Evolutionary conservation across 2,888 invertebrate genomes (phyloP).

Genomic region (Pharmacophagus antenor): DNA sequence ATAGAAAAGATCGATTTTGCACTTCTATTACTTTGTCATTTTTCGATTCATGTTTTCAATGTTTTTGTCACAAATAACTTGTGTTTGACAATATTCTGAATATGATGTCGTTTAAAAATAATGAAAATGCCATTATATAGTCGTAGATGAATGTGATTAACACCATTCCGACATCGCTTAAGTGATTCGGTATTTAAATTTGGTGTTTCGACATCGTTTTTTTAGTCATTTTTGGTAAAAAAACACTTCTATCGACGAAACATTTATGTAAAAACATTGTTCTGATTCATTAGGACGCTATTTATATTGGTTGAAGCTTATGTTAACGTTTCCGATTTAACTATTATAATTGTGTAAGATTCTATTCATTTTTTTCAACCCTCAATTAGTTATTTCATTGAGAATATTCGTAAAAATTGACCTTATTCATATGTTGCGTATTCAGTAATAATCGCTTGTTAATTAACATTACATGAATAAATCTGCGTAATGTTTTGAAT

Average conservation of each 20-base stretch:
- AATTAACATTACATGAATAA: too few species aligned
- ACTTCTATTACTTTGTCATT: too few species aligned
- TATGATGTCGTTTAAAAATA: background rate
- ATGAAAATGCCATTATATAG: background rate
- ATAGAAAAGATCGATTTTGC: too few species aligned
- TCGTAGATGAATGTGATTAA: background rate
- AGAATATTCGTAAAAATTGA: too few species aligned
- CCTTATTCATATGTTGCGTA: too few species aligned
- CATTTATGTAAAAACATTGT: background rate
- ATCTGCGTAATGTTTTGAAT: too few species aligned
- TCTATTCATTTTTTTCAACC: too few species aligned
- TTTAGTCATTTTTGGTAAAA: background rate
- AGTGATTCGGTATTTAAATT: background rate
- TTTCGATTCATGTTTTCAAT: too few species aligned
- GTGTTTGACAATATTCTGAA: too few species aligned
- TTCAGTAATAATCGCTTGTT: too few species aligned
- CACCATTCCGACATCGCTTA: background rate
- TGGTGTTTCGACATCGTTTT: background rate
- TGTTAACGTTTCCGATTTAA: background rate
- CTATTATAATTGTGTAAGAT: background rate
- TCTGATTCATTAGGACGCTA: background rate
- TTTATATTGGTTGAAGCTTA: background rate
- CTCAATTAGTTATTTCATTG: too few species aligned
- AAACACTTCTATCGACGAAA: background rate
- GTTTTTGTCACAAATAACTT: too few species aligned